Base-by-base conservation (phyloP, 2,888 invertebrate genomes). In the Neelides folsomi region DNA sequence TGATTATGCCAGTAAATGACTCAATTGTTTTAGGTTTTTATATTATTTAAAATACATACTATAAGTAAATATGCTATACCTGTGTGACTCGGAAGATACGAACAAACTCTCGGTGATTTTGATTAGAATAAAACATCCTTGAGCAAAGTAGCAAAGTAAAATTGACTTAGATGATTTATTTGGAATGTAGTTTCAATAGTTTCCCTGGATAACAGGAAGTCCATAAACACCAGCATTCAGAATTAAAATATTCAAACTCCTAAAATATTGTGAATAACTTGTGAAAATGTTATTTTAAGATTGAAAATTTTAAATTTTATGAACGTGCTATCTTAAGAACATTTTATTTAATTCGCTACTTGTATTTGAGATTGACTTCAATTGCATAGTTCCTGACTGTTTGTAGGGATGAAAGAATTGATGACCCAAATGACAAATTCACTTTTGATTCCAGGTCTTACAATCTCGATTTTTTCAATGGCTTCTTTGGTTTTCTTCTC, bases 71-170 rank as follows among this genome's bases (percentile, higher is more conserved):
- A n/a, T n/a, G n/a, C n/a, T n/a, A 65, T 70, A 86, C 84, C 84
- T 80, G 68, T 93, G 92, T 1, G 88, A 86, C 71, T 90, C 86
- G 7, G 93, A 93, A 1, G 92, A 83, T 0, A 95, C 77, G 65
- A 92, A 79, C 2, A 93, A 36, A 95, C 80, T 66, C 93, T 76
- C 41, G 74, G 73, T 1, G 80, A 77, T 1, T 79, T 80, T 58
- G 75, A 77, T 60, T 76, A 75, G 46, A 92, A 73, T 34, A 83
- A 66, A 1, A 82, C 77, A 7, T 27, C 27, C 63, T 83, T 79
- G 43, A 92, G 69, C 44, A 89, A 72, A 44, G 85, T 69, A 0
- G 86, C 82, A 18, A 94, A 71, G 68, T 89, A 84, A 70, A 83
- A 79, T 65, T 86, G 87, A 6, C 83, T 79, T 49, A 92, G 73